A percentile compares a stretch with the other conserved stretches of the same genome.
Evolutionary conservation across 2,113 vertebrate species (phyloP).

Genomic region (Pygathrix nemaeus): DNA sequence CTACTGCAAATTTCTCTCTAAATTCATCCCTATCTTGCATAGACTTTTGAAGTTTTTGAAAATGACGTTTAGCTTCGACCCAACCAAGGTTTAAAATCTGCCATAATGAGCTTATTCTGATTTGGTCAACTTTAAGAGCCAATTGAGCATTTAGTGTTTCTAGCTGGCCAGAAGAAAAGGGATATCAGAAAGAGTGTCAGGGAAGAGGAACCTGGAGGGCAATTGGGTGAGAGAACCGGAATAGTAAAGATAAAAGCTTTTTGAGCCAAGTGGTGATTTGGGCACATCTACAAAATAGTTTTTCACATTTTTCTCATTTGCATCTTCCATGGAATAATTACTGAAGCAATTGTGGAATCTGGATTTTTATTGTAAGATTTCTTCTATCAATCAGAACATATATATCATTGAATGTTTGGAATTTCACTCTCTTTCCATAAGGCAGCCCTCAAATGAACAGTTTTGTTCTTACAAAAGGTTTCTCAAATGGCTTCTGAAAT

Average conservation of each 20-base stretch:
- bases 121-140: not conserved
- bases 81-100: not conserved
- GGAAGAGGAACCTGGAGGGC: too few species aligned
- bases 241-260: not conserved
- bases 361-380: not conserved
- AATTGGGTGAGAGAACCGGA: not conserved
- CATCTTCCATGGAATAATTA: not conserved
- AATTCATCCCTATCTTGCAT: not conserved
- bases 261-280: not conserved
- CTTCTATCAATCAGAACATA: not conserved
- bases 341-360: not conserved
- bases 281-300: not conserved
- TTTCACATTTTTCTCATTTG: not conserved
- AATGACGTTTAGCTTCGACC: not conserved
- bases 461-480: not conserved
- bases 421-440: not conserved
- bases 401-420: not conserved
- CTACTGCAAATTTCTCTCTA: not conserved
- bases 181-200: not conserved
- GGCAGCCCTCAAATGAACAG: not conserved
- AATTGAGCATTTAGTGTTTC: not conserved
- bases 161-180: not conserved
- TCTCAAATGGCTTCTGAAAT: not conserved
- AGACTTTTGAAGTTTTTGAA: not conserved
- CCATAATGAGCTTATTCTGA: not conserved